phyloP scores from a whole-genome alignment of 2,888 invertebrate species.

The Agonopterix arenella region DNA sequence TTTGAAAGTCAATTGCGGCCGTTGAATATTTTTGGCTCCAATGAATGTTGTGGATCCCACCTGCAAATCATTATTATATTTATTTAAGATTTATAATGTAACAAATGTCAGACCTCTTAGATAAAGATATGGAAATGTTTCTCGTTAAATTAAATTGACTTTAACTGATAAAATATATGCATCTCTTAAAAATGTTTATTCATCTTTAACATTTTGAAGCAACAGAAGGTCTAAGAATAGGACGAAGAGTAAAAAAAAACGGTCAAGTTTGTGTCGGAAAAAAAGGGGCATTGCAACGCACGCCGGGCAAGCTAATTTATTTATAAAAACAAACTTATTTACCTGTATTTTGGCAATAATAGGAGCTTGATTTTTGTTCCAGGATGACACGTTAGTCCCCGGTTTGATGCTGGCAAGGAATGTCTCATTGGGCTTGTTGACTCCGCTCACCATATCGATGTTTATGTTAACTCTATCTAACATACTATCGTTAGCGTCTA shows the following conservation, averaged over 20 bases:
- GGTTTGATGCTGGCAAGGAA: constrained; percentile 12
- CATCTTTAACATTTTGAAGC: no score
- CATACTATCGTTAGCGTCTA: constrained; percentile 89
- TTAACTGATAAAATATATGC: no score
- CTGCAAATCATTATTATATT: constrained; percentile 20
- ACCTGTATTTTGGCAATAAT: constrained; percentile 54
- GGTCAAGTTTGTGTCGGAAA: no score
- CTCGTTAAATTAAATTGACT: no score
- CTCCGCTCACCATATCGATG: constrained; percentile 79
- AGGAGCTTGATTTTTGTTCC: constrained; percentile 31
- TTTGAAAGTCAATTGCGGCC: constrained; percentile 91
- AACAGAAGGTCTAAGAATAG: no score
- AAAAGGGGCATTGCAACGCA: no score
- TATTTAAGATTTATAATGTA: neutral
- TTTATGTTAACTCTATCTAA: constrained; percentile 87
- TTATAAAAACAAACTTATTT: neutral
- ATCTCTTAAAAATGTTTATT: no score
- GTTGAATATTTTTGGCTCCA: constrained; percentile 82
- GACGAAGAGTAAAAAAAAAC: no score
- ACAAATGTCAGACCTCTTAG: no score
- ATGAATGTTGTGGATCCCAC: constrained; percentile 72
- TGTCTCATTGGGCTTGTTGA: constrained; percentile 22
- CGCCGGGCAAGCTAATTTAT: no score
- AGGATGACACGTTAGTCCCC: constrained; percentile 18
- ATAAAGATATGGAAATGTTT: neutral